Base-by-base conservation (phyloP, 2,797 vertebrate species). In the Acridotheres tristis region DNA sequence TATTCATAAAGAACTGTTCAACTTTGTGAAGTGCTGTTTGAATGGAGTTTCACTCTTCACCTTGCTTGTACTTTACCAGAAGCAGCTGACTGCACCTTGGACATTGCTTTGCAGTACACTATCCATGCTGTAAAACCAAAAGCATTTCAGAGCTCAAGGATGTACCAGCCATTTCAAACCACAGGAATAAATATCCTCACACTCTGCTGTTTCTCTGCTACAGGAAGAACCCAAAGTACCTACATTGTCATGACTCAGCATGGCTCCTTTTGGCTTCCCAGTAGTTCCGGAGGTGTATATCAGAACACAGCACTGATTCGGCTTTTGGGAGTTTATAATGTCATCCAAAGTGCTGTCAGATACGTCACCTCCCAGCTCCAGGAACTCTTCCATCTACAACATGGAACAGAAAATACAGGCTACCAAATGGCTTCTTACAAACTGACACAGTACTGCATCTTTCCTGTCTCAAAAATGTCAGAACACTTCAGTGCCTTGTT, bases 231-330 rank as follows among this genome's bases (percentile, higher is more conserved):
- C 47, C 66, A 2, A 63, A 89, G 63, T 55, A 95, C 96, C 23
- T 98, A 99, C 99, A 26, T 99, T 99, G 96, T 99, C 99, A 45
- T 99, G 99, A 82, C 98, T 99, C 95, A 99, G 97, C 99, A 99
- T 99, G 75, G 98, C 98, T 85, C 98, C 99, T 97, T 99, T 99
- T 2, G 99, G 98, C 67, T 87, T 96, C 77, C 98, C 99, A 1
- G 99, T 99, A 50, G 98, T 99, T 85, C 98, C 99, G 0, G 99
- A 99, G 0, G 99, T 99, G 89, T 99, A 99, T 87, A 99, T 98
- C 16, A 99, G 96, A 4, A 96, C 97, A 9, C 99, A 99, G 95
- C 99, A 99, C 36, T 99, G 98, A 92, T 98, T 98, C 0, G 98
- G 98, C 97, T 96, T 98, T 95, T 99, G 98, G 57, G 97, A 97